Evolutionary conservation across 2,797 vertebrate genomes (phyloP), one percentile per base, ranked within the genome.

Genomic region (Myoxocephalus aenaeus): DNA sequence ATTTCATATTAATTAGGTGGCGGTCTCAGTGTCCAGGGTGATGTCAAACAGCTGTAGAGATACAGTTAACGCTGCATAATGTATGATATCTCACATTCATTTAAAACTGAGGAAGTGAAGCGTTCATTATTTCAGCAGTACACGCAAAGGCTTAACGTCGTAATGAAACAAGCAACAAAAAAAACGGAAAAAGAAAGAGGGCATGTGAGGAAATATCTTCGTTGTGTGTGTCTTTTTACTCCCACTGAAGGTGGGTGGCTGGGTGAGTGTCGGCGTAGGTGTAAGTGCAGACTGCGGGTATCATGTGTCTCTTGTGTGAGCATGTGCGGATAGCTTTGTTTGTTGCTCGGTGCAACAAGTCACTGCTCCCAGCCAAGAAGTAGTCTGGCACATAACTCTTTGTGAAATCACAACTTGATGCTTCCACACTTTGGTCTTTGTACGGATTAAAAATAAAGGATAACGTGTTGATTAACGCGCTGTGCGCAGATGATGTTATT

Each of bases 1-100:
- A 93, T 94, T 92, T 94, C 75, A 89, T 91, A 91, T 94, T 94
- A 90, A 93, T 93, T 92, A 92, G 85, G 91, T 88, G 90, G 85
- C 74, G 58, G 85, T 88, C 90, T 89, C 81, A 72, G 83, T 89
- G 92, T 94, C 92, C 85, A 72, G 86, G 91, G 88, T 89, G 86
- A 91, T 94, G 92, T 93, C 70, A 74, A 94, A 93, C 94, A 95
- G 89, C 91, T 95, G 93, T 89, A 94, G 84, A 76, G 84, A 84
- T 92, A 79, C 78, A 74, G 84, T 89, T 80, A 78, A 68, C 8
- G 22, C 87, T 94, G 86, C 90, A 94, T 93, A 89, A 95, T 95
- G 81, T 81, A 94, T 91, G 88, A 78, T 81, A 70, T 73, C 82
- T 92, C 83, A 85, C 84, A 81, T 89, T 88, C 64, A 79, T 89